Evolutionary conservation across 2,113 vertebrate species (phyloP), one percentile per base, ranked within the genome.

Genomic region (Acrocephalus arundinaceus): DNA sequence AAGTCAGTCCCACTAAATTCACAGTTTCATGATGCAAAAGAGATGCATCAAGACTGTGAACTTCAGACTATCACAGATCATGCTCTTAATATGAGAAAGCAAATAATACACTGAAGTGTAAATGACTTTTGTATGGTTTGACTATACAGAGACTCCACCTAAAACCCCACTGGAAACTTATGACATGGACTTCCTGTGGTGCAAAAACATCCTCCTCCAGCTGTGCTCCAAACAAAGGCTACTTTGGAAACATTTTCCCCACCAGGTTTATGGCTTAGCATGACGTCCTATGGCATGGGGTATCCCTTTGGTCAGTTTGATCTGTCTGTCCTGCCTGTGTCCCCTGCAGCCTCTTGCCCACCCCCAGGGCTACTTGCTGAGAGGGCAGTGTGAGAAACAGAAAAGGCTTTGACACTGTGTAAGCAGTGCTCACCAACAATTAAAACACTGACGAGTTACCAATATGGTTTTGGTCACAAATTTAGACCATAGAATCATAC

Each of bases 311-410:
- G 13, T 24, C 10, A 21, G 17, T 73, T 23, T 35, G 62, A 35
- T 33, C 46, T 22, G 20, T 57, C 33, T 46, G 41, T 76, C 74
- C 41, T 57, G 19, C 6, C 45, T 61, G 19, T 11, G 24, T 33
- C 28, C 31, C 37, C 46, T 71, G 62, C 27, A 63, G 20, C 21
- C 21, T 35, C 45, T 25, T 70, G 39, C 20, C 23, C 25, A 51
- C 3, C 11, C 15, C 21, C 9, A 49, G 16, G 16, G 4, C 21
- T 28, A 21, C 66, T 49, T 0, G 0, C 27, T 63, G n/a, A 48
- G 27, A 8, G 9, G 13, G 7, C 13, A 55, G 5, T 3, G 1
- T 21, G 46, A 70, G 28, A 51, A 78, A 20, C 45, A 66, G n/a
- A 39, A 55, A 16, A 43, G 8, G 8, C 12, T 59, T 33, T 71